phyloP scores from a whole-genome alignment of 2,797 vertebrate species.

The Hephaestus fuliginosus region DNA sequence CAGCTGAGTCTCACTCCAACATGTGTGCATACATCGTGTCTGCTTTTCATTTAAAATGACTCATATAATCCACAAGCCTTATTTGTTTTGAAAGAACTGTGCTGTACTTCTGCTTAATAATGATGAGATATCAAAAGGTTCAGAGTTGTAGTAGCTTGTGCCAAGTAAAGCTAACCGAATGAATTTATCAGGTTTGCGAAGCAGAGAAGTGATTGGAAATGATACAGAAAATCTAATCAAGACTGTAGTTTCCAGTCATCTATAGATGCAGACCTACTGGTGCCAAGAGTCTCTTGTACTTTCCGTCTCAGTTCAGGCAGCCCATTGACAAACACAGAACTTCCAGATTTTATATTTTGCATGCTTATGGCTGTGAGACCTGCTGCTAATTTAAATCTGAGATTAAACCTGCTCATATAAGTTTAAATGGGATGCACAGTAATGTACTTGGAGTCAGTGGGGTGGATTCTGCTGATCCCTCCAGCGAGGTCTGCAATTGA shows the following conservation, averaged over 20 bases:
- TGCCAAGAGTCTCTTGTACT: slow-evolving; percentile 65
- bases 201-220: slow-evolving; percentile 69
- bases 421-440: slow-evolving; percentile 49
- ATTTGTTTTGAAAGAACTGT: slow-evolving; percentile 70
- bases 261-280: slow-evolving; percentile 55
- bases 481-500: slow-evolving; percentile 54
- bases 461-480: slow-evolving; percentile 38
- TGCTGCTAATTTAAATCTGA: slow-evolving; percentile 62
- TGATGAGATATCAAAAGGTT: slow-evolving; percentile 45
- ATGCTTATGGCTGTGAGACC: slow-evolving; percentile 48
- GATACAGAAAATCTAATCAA: slow-evolving; percentile 78
- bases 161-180: slow-evolving; percentile 67
- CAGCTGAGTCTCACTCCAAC: slow-evolving; percentile 15
- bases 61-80: slow-evolving; percentile 40
- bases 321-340: slow-evolving; percentile 47
- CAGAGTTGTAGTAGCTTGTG: slow-evolving; percentile 45
- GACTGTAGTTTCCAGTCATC: slow-evolving; percentile 59
- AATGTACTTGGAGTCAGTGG: slow-evolving; percentile 38
- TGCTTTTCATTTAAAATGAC: slow-evolving; percentile 68
- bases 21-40: slow-evolving; percentile 45
- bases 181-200: slow-evolving; percentile 61
- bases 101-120: slow-evolving; percentile 50
- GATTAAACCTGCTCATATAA: slow-evolving; percentile 57
- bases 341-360: slow-evolving; percentile 62
- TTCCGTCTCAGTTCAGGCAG: slow-evolving; percentile 63